Conservation (phyloP, 37 sponge, comb jelly and placozoan genomes). For the Diacarnus erythraeanus region DNA sequence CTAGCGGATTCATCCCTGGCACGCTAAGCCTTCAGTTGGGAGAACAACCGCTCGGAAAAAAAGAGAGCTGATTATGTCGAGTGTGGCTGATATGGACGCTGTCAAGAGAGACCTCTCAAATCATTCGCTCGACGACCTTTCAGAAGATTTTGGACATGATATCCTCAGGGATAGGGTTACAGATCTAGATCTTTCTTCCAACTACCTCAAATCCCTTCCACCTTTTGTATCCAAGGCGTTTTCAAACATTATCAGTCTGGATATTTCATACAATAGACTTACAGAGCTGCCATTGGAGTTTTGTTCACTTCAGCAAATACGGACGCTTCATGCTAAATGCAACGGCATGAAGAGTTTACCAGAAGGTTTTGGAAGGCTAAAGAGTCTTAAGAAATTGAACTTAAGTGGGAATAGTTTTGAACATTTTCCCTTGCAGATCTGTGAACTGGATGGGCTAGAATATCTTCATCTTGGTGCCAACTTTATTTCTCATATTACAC, state of each 20-base stretch:
- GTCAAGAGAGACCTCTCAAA: constrained; percentile 4
- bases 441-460: background rate
- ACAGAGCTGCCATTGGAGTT: background rate
- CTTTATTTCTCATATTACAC: background rate
- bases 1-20: too few species aligned
- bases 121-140: background rate
- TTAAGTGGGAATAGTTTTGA: constrained; percentile 5
- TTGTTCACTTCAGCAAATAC: background rate
- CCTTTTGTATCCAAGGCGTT: background rate
- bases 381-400: background rate
- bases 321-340: background rate
- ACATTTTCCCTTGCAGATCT: constrained; percentile 2
- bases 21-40: too few species aligned
- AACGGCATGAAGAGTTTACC: constrained; percentile 9
- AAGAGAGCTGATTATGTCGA: background rate
- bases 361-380: constrained; percentile 2
- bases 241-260: background rate
- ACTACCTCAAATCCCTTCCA: background rate
- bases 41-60: background rate
- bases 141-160: background rate
- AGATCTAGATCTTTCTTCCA: constrained; percentile 1
- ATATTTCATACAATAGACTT: background rate
- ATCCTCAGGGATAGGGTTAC: background rate
- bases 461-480: constrained; percentile 5
- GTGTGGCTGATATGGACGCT: background rate